Evolutionary conservation across 2,797 vertebrate genomes (phyloP), one percentile per base, ranked within the genome.

Genomic region (Pampus argenteus): DNA sequence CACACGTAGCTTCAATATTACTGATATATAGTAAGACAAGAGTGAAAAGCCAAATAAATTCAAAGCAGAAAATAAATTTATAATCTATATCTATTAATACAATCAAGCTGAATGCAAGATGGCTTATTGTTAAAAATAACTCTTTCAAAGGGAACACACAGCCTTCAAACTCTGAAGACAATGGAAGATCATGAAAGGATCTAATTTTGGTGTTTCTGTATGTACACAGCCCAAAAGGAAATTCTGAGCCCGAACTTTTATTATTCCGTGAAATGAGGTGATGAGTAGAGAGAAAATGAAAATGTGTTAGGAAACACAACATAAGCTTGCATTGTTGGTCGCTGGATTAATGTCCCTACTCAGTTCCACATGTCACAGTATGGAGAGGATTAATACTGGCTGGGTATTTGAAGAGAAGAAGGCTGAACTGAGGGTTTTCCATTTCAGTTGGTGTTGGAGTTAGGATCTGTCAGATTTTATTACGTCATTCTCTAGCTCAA

Each of bases 71-170:
- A 64, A 71, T 28, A 77, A 67, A 66, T 25, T 26, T 82, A 79
- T 60, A 57, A 80, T 79, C n/a, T 60, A 20, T 15, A 55, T 82
- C 66, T 85, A 84, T 85, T 80, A 83, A 78, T 86, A 81, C 5
- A 66, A 79, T 70, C 55, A 31, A 59, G 50, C 54, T 56, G 14
- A 63, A 62, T 31, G 15, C 40, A 34, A 64, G 51, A 72, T 56
- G 66, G 56, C 56, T 68, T 66, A 57, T 9, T 40, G 68, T 69
- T 87, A 86, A 86, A 90, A 92, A 92, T 92, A 93, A 51, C 74
- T 25, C 7, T 50, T 70, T 85, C 68, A 86, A 75, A 88, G 36
- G 34, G 48, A 87, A 81, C 17, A 81, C 17, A 61, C 26, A 28
- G 72, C 3, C 4, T 67, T 55, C 66, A 36, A 45, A 58, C 31